Evolutionary conservation across 2,888 invertebrate species (phyloP).

Genomic region (Calephelis perditalis): DNA sequence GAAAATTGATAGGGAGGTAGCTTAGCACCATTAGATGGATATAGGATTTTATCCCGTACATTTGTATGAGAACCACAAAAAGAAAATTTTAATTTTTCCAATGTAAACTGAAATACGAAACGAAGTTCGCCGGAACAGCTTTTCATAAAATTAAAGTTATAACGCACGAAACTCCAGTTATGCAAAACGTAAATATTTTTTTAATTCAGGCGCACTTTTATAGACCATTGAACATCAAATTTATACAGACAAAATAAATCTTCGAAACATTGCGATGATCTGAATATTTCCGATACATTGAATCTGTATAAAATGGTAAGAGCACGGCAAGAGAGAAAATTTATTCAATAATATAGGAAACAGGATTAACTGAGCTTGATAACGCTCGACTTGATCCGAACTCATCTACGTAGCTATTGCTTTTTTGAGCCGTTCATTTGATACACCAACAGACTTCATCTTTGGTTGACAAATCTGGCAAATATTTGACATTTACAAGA

Average conservation of each 20-base stretch:
- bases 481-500: slow-evolving; percentile 32
- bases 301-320: slow-evolving; percentile 48
- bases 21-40: too few relatives aligned
- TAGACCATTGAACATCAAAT: slow-evolving; percentile 9
- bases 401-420: slow-evolving; percentile 54
- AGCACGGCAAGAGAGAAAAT: slow-evolving; percentile 52
- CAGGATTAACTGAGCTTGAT: slow-evolving; percentile 63
- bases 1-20: too few relatives aligned
- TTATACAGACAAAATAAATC: slow-evolving; percentile 32
- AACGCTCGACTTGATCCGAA: slow-evolving; percentile 59
- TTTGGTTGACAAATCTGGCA: slow-evolving; percentile 34
- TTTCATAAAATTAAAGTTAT: too few relatives aligned
- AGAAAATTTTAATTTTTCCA: too few relatives aligned
- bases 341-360: slow-evolving; percentile 69
- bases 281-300: slow-evolving; percentile 56
- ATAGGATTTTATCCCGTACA: too few relatives aligned
- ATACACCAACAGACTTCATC: slow-evolving; percentile 42
- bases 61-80: too few relatives aligned
- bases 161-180: not conserved
- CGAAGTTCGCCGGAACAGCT: too few relatives aligned
- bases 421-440: slow-evolving; percentile 53
- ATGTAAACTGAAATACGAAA: too few relatives aligned
- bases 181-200: not conserved
- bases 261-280: slow-evolving; percentile 35
- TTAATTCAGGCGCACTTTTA: not conserved